Evolutionary conservation across 2,888 invertebrate genomes (phyloP).

Genomic region (Philereme transversata): DNA sequence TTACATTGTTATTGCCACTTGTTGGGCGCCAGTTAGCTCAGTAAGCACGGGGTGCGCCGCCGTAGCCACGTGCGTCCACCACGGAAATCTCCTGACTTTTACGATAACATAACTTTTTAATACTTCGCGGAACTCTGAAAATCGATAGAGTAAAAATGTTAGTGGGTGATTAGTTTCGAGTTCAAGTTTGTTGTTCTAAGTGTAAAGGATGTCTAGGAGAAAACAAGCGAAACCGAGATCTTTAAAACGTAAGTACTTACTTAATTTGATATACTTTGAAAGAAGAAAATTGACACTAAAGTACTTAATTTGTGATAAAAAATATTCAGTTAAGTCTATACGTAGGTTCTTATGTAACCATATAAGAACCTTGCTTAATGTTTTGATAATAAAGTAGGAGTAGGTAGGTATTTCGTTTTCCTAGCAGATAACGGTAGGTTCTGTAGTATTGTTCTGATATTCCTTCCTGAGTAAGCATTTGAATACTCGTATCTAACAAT

Average conservation of each 20-base stretch:
- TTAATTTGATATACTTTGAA: neutral
- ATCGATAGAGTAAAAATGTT: slow-evolving; percentile 1
- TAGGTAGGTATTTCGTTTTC: too few species aligned
- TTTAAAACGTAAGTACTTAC: slow-evolving; percentile 85
- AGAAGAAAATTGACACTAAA: too few species aligned
- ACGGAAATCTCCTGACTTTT: slow-evolving; percentile 45
- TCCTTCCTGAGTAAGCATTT: too few species aligned
- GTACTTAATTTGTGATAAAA: too few species aligned
- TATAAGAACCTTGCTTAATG: too few species aligned
- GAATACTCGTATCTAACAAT: too few species aligned
- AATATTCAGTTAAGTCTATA: too few species aligned
- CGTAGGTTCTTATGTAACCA: too few species aligned
- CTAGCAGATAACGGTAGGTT: too few species aligned
- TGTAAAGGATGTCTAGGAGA: slow-evolving; percentile 85
- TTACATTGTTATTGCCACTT: slow-evolving; percentile 78
- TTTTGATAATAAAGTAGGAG: too few species aligned
- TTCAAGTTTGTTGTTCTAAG: slow-evolving; percentile 19
- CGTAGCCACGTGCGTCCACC: slow-evolving; percentile 56
- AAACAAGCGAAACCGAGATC: slow-evolving; percentile 89
- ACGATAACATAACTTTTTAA: slow-evolving; percentile 52
- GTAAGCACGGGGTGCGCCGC: slow-evolving; percentile 74
- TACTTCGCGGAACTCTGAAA: slow-evolving; percentile 2
- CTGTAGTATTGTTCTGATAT: too few species aligned
- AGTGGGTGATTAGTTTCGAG: neutral
- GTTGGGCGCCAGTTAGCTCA: slow-evolving; percentile 80